These are phyloP conservation scores for Arothron firmamentum DNA, from an alignment of 2,113 vertebrate species.

Conservation along the genomic window DNA sequence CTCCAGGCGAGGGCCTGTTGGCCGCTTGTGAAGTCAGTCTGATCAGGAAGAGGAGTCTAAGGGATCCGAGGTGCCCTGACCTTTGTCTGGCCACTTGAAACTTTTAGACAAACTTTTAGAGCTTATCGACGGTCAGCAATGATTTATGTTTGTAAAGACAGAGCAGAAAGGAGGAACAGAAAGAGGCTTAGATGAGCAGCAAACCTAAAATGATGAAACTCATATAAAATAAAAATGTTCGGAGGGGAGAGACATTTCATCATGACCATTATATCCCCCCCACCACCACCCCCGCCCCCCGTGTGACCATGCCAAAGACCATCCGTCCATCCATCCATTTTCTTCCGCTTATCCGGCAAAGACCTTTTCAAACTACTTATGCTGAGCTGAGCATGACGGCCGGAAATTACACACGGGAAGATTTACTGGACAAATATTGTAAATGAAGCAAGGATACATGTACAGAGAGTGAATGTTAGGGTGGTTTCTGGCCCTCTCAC, in stretches of 20 bases:
- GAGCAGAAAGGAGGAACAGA: constrained; percentile 3
- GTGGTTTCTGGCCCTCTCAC: no score
- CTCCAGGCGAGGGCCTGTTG: constrained; percentile 22
- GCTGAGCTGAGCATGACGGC: background rate
- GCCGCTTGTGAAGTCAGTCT: constrained; percentile 7
- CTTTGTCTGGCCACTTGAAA: constrained; percentile 50
- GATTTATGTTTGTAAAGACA: constrained; percentile 50
- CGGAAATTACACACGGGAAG: constrained; percentile 1
- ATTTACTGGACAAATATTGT: constrained; percentile 1
- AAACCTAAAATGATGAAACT: constrained; percentile 18
- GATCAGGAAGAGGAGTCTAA: constrained; percentile 41
- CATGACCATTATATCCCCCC: background rate
- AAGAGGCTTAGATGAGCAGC: constrained; percentile 1
- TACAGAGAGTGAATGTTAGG: no score
- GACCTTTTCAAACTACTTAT: background rate
- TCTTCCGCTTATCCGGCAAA: no score
- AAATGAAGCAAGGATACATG: no score
- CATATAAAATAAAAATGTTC: background rate
- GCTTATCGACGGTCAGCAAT: constrained; percentile 54
- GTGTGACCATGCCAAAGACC: no score
- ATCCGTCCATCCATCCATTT: no score
- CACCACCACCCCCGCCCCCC: no score
- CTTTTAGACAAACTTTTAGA: constrained; percentile 53
- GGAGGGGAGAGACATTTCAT: background rate
- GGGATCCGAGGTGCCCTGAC: constrained; percentile 43